Conservation (phyloP, 2,797 vertebrate species). For the Gymnocypris eckloni region DNA sequence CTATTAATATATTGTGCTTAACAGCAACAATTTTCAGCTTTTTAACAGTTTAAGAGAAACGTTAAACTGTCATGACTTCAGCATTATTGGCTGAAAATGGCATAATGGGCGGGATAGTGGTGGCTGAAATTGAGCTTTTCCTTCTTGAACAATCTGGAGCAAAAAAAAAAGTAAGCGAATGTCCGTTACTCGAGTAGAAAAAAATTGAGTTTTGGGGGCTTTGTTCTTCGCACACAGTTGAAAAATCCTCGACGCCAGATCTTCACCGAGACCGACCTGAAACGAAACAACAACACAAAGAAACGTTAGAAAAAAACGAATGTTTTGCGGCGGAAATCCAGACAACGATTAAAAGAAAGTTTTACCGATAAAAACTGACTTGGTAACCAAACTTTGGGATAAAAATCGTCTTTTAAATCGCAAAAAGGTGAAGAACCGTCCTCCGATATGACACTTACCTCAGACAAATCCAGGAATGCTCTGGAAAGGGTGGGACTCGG, state of each 20-base stretch:
- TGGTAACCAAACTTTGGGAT: neutral
- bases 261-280: slow-evolving; percentile 82
- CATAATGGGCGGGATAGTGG: slow-evolving; percentile 83
- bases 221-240: slow-evolving; percentile 73
- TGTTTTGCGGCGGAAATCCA: slow-evolving; percentile 15
- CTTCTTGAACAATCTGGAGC: slow-evolving; percentile 83
- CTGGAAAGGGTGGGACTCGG: slow-evolving; percentile 62
- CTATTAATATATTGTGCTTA: slow-evolving; percentile 83
- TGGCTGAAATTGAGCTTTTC: slow-evolving; percentile 82
- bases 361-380: neutral
- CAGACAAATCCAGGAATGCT: slow-evolving; percentile 91
- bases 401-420: slow-evolving; percentile 6
- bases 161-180: slow-evolving; percentile 81
- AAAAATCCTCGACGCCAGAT: slow-evolving; percentile 80
- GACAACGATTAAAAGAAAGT: neutral
- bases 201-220: slow-evolving; percentile 69
- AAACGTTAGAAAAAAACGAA: slow-evolving; percentile 61
- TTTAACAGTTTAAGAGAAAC: slow-evolving; percentile 78
- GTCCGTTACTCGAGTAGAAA: slow-evolving; percentile 88
- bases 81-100: slow-evolving; percentile 76
- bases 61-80: slow-evolving; percentile 81
- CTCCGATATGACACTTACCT: slow-evolving; percentile 83
- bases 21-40: slow-evolving; percentile 81
- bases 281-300: slow-evolving; percentile 77
- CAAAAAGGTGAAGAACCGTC: slow-evolving; percentile 18